These are phyloP conservation scores for Lagodon rhomboides DNA, from an alignment of 2,797 vertebrate genomes.

Conservation along the genomic window DNA sequence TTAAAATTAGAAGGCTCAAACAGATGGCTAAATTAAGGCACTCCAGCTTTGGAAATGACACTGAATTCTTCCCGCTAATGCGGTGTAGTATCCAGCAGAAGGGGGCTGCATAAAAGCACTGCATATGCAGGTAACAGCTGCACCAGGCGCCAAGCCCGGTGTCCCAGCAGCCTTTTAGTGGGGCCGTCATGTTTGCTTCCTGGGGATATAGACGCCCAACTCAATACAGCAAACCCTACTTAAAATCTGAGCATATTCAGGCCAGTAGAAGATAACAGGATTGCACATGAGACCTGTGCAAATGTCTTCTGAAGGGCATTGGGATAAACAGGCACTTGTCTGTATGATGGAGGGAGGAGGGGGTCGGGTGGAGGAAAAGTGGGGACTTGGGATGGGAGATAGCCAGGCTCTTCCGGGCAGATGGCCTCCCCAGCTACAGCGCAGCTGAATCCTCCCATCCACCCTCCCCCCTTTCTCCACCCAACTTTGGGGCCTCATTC, in stretches of 20 bases:
- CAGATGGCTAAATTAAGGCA: conserved; percentile 84
- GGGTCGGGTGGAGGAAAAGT: conserved; percentile 55
- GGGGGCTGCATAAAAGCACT: conserved; percentile 54
- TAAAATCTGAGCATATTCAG: conserved; percentile 84
- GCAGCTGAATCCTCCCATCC: conserved; percentile 41
- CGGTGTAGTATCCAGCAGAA: conserved; percentile 75
- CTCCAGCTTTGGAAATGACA: conserved; percentile 78
- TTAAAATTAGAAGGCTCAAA: conserved; percentile 85
- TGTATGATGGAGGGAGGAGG: conserved; percentile 56
- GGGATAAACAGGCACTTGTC: conserved; percentile 85
- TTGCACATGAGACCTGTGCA: conserved; percentile 79
- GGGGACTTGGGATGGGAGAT: conserved; percentile 74
- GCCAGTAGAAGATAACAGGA: conserved; percentile 80
- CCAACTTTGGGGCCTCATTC: conserved; percentile 69
- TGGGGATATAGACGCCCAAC: conserved; percentile 70
- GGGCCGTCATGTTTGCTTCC: conserved; percentile 76
- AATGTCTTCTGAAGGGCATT: conserved; percentile 86
- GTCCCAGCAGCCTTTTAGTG: conserved; percentile 83
- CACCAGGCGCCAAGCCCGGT: conserved; percentile 50
- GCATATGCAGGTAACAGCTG: conserved; percentile 84
- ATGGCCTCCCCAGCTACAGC: conserved; percentile 68
- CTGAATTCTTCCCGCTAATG: conserved; percentile 73
- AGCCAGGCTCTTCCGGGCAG: conserved; percentile 75
- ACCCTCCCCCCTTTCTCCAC: conserved; percentile 32
- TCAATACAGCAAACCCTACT: conserved; percentile 77